phyloP scores from a whole-genome alignment of 2,888 invertebrate genomes.

The Philereme vetulata region DNA sequence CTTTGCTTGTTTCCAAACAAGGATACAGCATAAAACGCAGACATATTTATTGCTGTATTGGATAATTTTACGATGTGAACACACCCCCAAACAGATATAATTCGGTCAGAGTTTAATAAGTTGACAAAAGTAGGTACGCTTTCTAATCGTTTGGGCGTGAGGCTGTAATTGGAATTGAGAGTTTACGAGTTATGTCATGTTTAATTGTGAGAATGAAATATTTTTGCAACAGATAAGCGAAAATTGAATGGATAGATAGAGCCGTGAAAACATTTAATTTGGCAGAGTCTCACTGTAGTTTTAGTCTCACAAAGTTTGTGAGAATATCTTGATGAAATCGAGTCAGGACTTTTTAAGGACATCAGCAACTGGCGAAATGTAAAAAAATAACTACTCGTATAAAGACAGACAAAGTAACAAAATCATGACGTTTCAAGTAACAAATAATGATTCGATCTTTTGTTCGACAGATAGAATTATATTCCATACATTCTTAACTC shows the following conservation, averaged over 20 bases:
- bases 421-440: no score
- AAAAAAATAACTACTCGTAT: no score
- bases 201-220: constrained; percentile 76
- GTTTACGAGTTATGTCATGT: constrained; percentile 60
- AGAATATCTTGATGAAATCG: no score
- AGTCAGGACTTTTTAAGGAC: no score
- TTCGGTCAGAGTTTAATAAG: constrained; percentile 83
- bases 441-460: no score
- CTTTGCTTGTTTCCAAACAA: constrained; percentile 77
- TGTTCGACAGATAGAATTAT: no score
- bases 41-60: constrained; percentile 80
- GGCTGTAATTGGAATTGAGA: constrained; percentile 65
- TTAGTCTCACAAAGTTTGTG: no score
- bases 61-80: constrained; percentile 82
- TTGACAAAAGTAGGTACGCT: constrained; percentile 72
- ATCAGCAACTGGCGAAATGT: no score
- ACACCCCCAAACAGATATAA: constrained; percentile 53
- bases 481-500: no score
- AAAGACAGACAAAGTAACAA: not conserved
- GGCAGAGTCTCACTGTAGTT: no score
- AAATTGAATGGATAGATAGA: constrained; percentile 17
- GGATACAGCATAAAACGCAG: constrained; percentile 50
- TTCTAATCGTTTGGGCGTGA: constrained; percentile 74
- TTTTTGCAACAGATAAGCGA: constrained; percentile 13
- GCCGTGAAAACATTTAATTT: constrained; percentile 27